Evolutionary conservation across 2,888 invertebrate species (phyloP), one percentile per base, ranked within the genome.

Genomic region (Rutpela maculata): DNA sequence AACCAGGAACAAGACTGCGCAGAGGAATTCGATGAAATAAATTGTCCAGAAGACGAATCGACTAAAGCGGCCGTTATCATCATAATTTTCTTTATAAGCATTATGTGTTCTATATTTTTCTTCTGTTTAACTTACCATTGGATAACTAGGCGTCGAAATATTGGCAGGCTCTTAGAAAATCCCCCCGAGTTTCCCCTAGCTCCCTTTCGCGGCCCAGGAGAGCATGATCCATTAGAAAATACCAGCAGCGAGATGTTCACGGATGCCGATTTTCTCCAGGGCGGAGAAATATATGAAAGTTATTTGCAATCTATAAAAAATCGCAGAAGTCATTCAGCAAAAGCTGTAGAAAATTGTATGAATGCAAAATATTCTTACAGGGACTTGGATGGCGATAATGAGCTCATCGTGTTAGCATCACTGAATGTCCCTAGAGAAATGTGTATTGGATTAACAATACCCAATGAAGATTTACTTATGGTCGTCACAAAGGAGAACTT

Each of bases 371-470:
- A 70, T 55, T 78, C 76, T 1, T 79, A 79, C 56, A 17, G 72
- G 59, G 76, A 82, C 6, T 31, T 82, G 9, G 82, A 82, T 43
- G 79, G 65, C 1, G 80, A 82, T 10, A 82, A 82, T 26, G 82
- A 80, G 55, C 63, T 79, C 15, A 60, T 82, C 7, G 82, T 82
- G 7, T 69, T 82, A 57, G 82, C 82, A 12, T 82, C 82, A 1
- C 69, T 82, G 15, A 79, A 77, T 11, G 74, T 82, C 1, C 79
- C 80, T 10, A 70, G 73, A 2, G 78, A 81, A 63, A 80, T 79
- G 77, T 81, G 79, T 69, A 65, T 78, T 57, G 80, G 81, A 69
- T 72, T 82, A 62, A 75, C 74, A 67, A 75, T 84, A 77, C 78
- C 80, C 38, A 57, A 77, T n/a, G 69, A n/a, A n/a, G 18, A 72